A percentile compares a stretch with the other conserved stretches of the same genome.
Evolutionary conservation across 2,888 invertebrate species (phyloP).

Genomic region (Aphodius granarius): DNA sequence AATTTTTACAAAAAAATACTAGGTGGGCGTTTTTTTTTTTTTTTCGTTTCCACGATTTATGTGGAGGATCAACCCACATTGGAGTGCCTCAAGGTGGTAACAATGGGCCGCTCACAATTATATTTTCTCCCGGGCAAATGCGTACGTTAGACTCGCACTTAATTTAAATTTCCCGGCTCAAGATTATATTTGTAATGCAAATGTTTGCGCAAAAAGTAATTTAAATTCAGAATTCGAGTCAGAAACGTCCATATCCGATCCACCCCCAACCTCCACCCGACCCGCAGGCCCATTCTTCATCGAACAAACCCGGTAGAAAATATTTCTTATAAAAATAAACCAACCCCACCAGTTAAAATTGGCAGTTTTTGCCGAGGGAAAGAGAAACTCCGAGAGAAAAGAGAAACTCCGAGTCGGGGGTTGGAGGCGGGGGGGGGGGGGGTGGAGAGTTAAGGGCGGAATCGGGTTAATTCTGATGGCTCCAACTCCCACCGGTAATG

Average conservation of each 20-base stretch:
- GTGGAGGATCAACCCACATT: too few relatives aligned
- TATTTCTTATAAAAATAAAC: not conserved
- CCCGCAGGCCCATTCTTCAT: not conserved
- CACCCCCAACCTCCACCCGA: too few relatives aligned
- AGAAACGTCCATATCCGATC: not conserved
- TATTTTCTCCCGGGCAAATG: not conserved
- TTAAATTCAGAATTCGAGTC: not conserved
- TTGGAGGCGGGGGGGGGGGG: too few relatives aligned
- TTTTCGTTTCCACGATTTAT: not conserved
- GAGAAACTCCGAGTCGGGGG: too few relatives aligned
- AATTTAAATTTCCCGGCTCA: not conserved
- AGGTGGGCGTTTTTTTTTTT: too few relatives aligned
- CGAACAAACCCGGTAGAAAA: not conserved
- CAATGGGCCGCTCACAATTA: not conserved
- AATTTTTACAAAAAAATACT: too few relatives aligned
- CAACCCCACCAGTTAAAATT: not conserved
- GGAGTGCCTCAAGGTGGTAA: not conserved
- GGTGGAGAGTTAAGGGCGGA: too few relatives aligned
- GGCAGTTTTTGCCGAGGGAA: not conserved
- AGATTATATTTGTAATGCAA: not conserved
- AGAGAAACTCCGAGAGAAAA: not conserved
- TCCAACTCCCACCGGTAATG: slow-evolving; percentile 12
- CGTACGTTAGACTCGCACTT: not conserved
- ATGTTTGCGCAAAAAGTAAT: not conserved
- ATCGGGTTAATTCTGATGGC: slow-evolving; percentile 3